phyloP scores from a whole-genome alignment of 2,113 vertebrate species.

The Coptodon bakossiorum region DNA sequence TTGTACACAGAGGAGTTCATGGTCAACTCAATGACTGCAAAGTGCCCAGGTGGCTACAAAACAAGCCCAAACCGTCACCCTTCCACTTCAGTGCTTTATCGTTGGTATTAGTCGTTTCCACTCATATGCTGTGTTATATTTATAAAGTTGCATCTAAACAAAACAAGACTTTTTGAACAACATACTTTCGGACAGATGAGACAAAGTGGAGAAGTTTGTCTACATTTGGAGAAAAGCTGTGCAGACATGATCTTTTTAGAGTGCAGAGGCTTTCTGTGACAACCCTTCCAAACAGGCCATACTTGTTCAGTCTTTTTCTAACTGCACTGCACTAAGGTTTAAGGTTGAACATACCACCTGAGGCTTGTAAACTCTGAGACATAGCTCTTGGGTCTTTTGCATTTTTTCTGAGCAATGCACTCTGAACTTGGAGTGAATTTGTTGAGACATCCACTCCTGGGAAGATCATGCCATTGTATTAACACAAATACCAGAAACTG shows the following conservation, averaged over 20 bases:
- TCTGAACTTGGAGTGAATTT: not conserved
- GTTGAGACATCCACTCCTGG: not conserved
- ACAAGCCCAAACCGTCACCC: not conserved
- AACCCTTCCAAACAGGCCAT: not conserved
- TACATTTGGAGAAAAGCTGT: not conserved
- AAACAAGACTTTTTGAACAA: not conserved
- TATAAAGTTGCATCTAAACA: not conserved
- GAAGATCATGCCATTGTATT: not conserved
- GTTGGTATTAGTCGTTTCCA: fast-evolving
- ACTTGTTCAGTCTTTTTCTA: not conserved
- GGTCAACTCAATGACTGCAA: not conserved
- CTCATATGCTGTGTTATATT: not conserved
- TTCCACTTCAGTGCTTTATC: not conserved
- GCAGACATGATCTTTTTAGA: not conserved
- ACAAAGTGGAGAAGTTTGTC: not conserved
- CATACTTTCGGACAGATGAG: not conserved
- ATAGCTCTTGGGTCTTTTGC: not conserved
- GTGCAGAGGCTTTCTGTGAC: fast-evolving
- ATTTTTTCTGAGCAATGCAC: not conserved
- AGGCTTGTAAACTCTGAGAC: not conserved
- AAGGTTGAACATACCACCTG: not conserved
- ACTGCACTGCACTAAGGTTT: not conserved
- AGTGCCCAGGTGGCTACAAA: not conserved
- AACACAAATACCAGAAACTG: not conserved
- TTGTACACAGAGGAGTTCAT: not conserved